Percentiles rank a stretch among this genome's conserved stretches.
These are phyloP conservation scores for Polymixis lichenea DNA, from an alignment of 2,888 invertebrate species.

Conservation along the genomic window DNA sequence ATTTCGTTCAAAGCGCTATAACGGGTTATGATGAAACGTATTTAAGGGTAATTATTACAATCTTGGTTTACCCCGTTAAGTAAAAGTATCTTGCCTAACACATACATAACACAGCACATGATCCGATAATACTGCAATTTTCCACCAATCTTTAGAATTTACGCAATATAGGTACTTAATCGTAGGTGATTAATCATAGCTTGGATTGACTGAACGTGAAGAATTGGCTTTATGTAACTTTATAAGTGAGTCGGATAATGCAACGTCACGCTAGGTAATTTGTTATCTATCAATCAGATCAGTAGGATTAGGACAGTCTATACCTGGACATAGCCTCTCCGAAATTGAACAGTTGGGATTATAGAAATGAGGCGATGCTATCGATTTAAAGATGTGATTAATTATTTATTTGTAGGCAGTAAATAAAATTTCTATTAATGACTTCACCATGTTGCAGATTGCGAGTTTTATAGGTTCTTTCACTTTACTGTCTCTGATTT, in stretches of 20 bases:
- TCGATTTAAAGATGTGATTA: neutral
- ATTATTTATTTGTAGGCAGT: neutral
- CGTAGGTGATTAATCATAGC: constrained; percentile 35
- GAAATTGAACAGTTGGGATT: neutral
- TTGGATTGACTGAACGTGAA: constrained; percentile 12
- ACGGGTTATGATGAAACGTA: neutral
- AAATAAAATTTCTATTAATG: neutral
- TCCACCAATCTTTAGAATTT: constrained; percentile 9
- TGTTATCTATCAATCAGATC: constrained; percentile 2
- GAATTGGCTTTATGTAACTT: constrained; percentile 27
- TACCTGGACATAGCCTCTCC: neutral
- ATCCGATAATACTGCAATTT: constrained; percentile 35
- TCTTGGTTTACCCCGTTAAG: neutral
- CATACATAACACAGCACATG: constrained; percentile 4
- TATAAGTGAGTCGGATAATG: neutral
- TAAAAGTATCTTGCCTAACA: constrained; percentile 23
- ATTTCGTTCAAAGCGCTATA: too few relatives aligned
- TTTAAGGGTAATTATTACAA: neutral
- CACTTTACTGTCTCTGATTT: neutral
- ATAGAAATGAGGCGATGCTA: neutral
- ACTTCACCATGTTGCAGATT: neutral
- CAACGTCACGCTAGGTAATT: constrained; percentile 7
- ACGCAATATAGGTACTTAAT: constrained; percentile 27
- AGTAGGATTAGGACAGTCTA: neutral
- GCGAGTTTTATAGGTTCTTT: too few relatives aligned